Evolutionary conservation across 2,888 invertebrate species (phyloP).

Genomic region (Noctua janthina): DNA sequence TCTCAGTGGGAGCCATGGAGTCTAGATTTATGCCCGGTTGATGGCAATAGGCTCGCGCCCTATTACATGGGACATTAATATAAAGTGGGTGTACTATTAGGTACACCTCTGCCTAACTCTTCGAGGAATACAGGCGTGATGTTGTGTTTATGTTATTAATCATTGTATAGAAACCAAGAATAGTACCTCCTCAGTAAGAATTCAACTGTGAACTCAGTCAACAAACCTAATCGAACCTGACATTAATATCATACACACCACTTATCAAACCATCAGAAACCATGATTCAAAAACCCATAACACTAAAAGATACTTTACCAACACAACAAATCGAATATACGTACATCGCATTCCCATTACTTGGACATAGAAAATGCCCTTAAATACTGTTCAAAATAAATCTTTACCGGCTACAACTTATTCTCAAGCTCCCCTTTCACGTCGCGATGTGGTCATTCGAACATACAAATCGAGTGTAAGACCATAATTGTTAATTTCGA

Average conservation of each 20-base stretch:
- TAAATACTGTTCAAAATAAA: slow-evolving; percentile 62
- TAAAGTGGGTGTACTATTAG: no score
- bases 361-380: slow-evolving; percentile 62
- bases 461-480: slow-evolving; percentile 85
- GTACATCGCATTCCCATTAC: slow-evolving; percentile 55
- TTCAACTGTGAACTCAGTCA: not conserved
- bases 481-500: slow-evolving; percentile 89
- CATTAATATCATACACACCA: slow-evolving; percentile 28
- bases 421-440: slow-evolving; percentile 70
- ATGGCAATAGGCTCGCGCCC: no score
- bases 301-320: slow-evolving; percentile 54
- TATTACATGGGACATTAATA: no score
- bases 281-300: slow-evolving; percentile 51
- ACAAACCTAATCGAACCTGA: slow-evolving; percentile 24
- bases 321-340: slow-evolving; percentile 46
- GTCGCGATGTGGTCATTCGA: slow-evolving; percentile 70
- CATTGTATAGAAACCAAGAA: not conserved
- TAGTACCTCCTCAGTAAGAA: not conserved
- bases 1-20: no score
- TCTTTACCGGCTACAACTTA: slow-evolving; percentile 69
- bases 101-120: no score
- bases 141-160: no score
- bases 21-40: no score
- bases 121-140: no score
- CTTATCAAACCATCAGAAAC: slow-evolving; percentile 13